A percentile compares a stretch with the other conserved stretches of the same genome.
Evolutionary conservation across 2,113 vertebrate species (phyloP).

Genomic region (Oreochromis spilurus): DNA sequence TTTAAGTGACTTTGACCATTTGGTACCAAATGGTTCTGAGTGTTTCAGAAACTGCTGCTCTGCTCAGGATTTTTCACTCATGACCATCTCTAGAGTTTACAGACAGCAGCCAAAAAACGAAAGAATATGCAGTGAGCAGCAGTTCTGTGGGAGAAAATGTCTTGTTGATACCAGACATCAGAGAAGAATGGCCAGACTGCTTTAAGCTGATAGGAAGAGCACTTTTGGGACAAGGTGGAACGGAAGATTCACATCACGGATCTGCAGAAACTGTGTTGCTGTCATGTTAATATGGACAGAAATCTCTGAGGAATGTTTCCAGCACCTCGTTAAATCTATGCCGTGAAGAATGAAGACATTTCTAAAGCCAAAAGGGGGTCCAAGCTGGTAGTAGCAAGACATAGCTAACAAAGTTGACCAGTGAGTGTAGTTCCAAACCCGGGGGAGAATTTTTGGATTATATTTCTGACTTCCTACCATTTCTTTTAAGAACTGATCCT

Average conservation of each 20-base stretch:
- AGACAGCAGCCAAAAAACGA: background rate
- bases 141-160: background rate
- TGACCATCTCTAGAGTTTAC: background rate
- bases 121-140: background rate
- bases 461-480: slow-evolving; percentile 71
- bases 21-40: background rate
- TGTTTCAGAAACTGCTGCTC: background rate
- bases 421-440: background rate
- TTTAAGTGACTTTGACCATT: background rate
- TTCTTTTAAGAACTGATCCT: slow-evolving; percentile 79
- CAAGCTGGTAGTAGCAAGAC: background rate
- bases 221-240: background rate
- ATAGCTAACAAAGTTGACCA: background rate
- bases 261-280: background rate
- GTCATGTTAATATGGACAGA: background rate
- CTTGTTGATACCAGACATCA: background rate
- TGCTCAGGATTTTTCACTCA: background rate
- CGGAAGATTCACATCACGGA: background rate
- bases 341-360: background rate
- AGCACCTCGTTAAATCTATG: background rate
- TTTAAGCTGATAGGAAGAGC: background rate
- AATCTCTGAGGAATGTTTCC: background rate
- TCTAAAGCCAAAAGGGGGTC: background rate
- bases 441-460: background rate
- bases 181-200: background rate